Percentiles rank a stretch among this genome's conserved stretches.
Conservation (phyloP, 2,888 invertebrate species). For the Abrostola tripartita region DNA sequence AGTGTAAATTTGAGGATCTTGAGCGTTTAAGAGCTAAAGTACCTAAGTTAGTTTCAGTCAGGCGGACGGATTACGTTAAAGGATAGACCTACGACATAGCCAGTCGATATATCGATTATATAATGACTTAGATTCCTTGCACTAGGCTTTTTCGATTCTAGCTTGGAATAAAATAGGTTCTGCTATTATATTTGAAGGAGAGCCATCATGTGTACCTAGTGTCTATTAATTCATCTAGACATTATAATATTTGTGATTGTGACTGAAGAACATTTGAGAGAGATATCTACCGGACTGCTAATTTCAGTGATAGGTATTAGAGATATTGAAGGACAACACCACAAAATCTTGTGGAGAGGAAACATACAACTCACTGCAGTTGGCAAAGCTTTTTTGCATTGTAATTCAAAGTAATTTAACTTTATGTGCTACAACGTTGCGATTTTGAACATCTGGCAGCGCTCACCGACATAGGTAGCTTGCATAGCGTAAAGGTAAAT, state of each 20-base stretch:
- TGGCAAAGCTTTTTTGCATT: conserved; percentile 13
- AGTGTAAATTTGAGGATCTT: conserved; percentile 8
- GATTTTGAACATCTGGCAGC: conserved; percentile 32
- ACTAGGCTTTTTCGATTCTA: no score
- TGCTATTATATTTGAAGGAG: no score
- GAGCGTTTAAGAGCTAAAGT: conserved; percentile 18
- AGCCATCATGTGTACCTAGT: no score
- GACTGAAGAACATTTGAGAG: no score
- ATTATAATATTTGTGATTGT: no score
- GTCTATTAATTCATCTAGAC: no score
- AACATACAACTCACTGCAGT: not conserved
- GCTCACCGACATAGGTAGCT: conserved; percentile 7
- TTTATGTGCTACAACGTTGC: not conserved
- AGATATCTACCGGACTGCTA: no score
- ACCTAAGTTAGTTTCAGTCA: conserved; percentile 4
- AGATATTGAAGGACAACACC: no score
- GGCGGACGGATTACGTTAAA: not conserved
- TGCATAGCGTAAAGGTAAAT: conserved; percentile 10
- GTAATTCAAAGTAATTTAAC: conserved; percentile 11
- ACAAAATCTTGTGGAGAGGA: no score
- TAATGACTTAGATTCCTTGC: no score
- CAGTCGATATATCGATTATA: not conserved
- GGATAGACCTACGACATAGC: not conserved
- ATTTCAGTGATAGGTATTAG: no score
- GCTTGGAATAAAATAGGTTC: no score